Base-by-base conservation (phyloP, 2,113 vertebrate genomes). In the Romanogobio albipinnatus region DNA sequence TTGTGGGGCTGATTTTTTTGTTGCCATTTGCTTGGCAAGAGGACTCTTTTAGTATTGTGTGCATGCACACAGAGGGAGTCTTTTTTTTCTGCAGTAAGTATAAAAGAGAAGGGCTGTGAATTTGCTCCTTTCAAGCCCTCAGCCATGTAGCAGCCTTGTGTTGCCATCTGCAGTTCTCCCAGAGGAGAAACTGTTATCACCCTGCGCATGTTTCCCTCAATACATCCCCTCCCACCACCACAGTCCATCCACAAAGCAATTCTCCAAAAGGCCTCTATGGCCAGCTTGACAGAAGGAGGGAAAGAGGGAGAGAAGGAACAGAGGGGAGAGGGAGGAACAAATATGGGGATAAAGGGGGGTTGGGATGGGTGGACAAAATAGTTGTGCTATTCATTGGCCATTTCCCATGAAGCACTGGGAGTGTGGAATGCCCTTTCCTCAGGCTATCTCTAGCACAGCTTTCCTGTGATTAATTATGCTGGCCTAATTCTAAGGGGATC, bases 371-470 rank as follows among this genome's bases (percentile, higher is more conserved):
- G 87, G 81, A 87, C 89, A 90, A 91, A 90, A 90, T 86, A 87
- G 92, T 84, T 91, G 91, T 85, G 64, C 92, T 95, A 88, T 92
- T 94, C 93, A 47, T 93, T 90, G 85, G 24, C 91, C 91, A 88
- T 88, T 84, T 88, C 90, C 81, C 95, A 94, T 95, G 94, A 94
- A 94, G 93, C 93, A 93, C 90, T 92, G 91, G 91, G 90, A 94
- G 91, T 89, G 89, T 92, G 93, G 93, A 93, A 94, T 94, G 93
- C 90, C 89, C 92, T 90, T 90, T 94, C 91, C 90, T 92, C 94
- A 91, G 93, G 92, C 93, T 93, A 74, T 92, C 75, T 93, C 90
- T 85, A 92, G 93, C 93, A 88, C 73, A 79, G 86, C 89, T 93
- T 91, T 87, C 93, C 78, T 76, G 70, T 88, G 78, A 90, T 90